A percentile compares a stretch with the other conserved stretches of the same genome.
These are phyloP conservation scores for chimpanzee (Pan troglodytes) DNA, from an alignment of 2,113 vertebrate genomes.

Conservation along the genomic window NHGRI_mPanTro3-v2.1_pri NC_072404.2:58286501-58287000, in stretches of 20 bases:
- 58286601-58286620: background rate
- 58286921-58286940: background rate
- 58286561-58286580: background rate
- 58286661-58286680: background rate
- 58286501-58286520: background rate
- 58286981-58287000: background rate
- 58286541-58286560: background rate
- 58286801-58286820: background rate
- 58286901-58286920: background rate
- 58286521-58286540: fast-evolving
- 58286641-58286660: background rate
- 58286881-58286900: background rate
- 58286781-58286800: background rate
- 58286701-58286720: fast-evolving
- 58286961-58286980: background rate
- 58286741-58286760: background rate
- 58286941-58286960: background rate
- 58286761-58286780: background rate
- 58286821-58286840: background rate
- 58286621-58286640: background rate
- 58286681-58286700: background rate
- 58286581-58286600: no score
- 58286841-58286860: background rate
- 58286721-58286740: background rate
- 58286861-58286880: background rate